Percentiles rank a stretch among this genome's conserved stretches.
These are phyloP conservation scores for Meloidogyne hapla DNA, from an alignment of 1,140 invertebrate species.

Conservation along the genomic window DNA sequence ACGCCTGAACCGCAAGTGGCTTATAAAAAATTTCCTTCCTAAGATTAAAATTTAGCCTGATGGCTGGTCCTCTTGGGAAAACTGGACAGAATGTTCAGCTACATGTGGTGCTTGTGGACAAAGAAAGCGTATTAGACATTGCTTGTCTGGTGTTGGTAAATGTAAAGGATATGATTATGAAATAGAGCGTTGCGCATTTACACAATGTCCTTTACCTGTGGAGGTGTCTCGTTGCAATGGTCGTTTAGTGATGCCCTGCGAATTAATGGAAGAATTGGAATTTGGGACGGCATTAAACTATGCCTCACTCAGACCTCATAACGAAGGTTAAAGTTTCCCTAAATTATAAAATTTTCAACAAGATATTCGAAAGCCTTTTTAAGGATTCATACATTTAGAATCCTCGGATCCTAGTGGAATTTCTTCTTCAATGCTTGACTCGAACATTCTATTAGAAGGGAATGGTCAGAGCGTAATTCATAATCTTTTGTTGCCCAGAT, in stretches of 20 bases:
- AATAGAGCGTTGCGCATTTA: slow-evolving; percentile 25
- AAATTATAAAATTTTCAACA: neutral
- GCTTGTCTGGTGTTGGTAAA: slow-evolving; percentile 49
- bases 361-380: neutral
- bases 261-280: slow-evolving; percentile 50
- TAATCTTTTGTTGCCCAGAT: neutral
- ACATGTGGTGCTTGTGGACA: slow-evolving; percentile 56
- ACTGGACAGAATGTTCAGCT: slow-evolving; percentile 50
- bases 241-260: slow-evolving; percentile 53
- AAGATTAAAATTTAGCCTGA: neutral
- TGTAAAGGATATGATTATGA: slow-evolving; percentile 31
- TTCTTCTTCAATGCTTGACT: slow-evolving; percentile 15
- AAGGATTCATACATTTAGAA: neutral
- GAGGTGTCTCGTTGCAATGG: slow-evolving; percentile 45
- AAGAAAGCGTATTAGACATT: slow-evolving; percentile 48
- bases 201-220: slow-evolving; percentile 27
- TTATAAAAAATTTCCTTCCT: neutral
- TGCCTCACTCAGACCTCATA: neutral
- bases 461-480: neutral
- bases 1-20: slow-evolving; percentile 25
- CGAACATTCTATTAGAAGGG: slow-evolving; percentile 12
- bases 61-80: slow-evolving; percentile 25
- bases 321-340: slow-evolving; percentile 2
- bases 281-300: slow-evolving; percentile 49
- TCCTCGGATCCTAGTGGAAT: neutral